Evolutionary conservation across 2,888 invertebrate species (phyloP).

Genomic region (Drosophila hamatofila): DNA sequence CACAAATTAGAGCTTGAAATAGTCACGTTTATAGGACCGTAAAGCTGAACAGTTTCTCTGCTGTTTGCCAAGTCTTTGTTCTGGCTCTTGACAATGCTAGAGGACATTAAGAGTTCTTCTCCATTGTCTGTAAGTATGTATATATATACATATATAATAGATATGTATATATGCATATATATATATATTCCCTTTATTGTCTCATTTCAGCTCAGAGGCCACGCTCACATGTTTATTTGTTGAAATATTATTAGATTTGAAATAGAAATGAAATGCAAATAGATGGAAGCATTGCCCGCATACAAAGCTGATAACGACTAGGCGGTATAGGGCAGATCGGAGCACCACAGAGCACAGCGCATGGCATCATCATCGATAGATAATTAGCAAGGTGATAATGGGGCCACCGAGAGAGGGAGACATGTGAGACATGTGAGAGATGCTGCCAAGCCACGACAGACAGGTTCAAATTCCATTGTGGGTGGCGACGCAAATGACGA

Average conservation of each 20-base stretch:
- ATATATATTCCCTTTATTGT: constrained; percentile 1
- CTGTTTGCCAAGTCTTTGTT: constrained; percentile 24
- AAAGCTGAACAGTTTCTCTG: constrained; percentile 4
- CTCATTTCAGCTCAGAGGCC: constrained; percentile 23
- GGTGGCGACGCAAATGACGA: constrained; percentile 45
- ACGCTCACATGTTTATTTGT: constrained; percentile 62
- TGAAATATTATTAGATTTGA: constrained; percentile 54
- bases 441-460: constrained; percentile 54
- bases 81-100: constrained; percentile 24
- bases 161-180: background rate
- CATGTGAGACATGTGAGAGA: constrained; percentile 52
- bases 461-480: constrained; percentile 75
- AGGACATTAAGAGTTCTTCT: constrained; percentile 18
- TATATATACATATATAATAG: background rate
- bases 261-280: constrained; percentile 66
- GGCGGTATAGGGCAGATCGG: constrained; percentile 19
- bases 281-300: constrained; percentile 42
- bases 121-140: constrained; percentile 5
- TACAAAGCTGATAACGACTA: constrained; percentile 57
- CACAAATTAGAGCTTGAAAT: constrained; percentile 24
- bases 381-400: constrained; percentile 77
- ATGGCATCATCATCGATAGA: constrained; percentile 75
- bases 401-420: constrained; percentile 59
- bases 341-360: constrained; percentile 29
- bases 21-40: constrained; percentile 16